Percentiles rank a stretch among this genome's conserved stretches.
Conservation (phyloP, 2,797 vertebrate genomes). For the Eulemur mongoz region DNA sequence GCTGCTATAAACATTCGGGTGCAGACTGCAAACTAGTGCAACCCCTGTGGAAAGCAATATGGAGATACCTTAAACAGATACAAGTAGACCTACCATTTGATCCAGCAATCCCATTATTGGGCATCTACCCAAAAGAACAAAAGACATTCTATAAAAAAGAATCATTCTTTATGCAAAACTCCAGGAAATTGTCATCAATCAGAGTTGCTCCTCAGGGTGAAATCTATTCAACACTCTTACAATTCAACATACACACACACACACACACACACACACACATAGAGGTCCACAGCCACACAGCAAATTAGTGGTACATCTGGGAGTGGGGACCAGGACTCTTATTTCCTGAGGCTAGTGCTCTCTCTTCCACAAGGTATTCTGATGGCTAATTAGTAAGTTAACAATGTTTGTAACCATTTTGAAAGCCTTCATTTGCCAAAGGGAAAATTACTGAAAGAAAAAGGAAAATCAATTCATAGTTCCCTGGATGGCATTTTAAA, state of each 20-base stretch:
- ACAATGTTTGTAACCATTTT: constrained; percentile 22
- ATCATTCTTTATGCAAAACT: not conserved
- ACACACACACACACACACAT: not conserved
- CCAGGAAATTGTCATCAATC: not conserved
- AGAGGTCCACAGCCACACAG: not conserved
- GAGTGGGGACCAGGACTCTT: not conserved
- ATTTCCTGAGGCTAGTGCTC: not conserved
- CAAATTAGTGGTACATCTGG: not conserved
- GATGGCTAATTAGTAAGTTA: constrained; percentile 31
- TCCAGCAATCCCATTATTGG: no score
- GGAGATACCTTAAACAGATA: no score
- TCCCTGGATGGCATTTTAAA: constrained; percentile 52
- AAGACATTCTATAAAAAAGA: not conserved
- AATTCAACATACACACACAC: not conserved
- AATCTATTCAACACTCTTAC: not conserved
- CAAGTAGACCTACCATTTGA: no score
- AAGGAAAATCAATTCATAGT: not conserved
- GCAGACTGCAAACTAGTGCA: no score
- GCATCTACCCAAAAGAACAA: no score
- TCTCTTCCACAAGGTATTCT: not conserved
- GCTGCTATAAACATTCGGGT: no score
- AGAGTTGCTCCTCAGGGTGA: not conserved
- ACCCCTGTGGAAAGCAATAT: no score
- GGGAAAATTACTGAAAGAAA: not conserved
- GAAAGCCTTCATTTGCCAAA: constrained; percentile 17